A percentile compares a stretch with the other conserved stretches of the same genome.
Conservation (phyloP, 2,113 vertebrate genomes). For the Rhizomys pruinosus region DNA sequence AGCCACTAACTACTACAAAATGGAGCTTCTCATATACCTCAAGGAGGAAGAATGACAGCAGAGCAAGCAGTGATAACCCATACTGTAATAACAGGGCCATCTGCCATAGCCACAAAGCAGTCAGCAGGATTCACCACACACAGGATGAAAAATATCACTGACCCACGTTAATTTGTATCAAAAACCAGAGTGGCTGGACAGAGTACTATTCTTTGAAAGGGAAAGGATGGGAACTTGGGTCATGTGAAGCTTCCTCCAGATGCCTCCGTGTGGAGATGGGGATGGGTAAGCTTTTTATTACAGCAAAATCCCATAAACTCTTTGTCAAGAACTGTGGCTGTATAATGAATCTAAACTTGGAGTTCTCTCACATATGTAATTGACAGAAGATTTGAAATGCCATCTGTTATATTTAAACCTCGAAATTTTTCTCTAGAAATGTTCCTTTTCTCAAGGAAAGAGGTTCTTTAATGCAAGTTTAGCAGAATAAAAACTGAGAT, state of each 20-base stretch:
- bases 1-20: neutral
- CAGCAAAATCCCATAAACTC: conserved; percentile 22
- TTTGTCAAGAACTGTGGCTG: conserved; percentile 55
- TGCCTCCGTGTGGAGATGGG: neutral
- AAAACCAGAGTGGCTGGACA: neutral
- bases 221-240: neutral
- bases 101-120: neutral
- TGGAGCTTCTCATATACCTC: neutral
- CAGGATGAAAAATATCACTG: neutral
- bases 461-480: conserved; percentile 42
- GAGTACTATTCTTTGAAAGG: neutral
- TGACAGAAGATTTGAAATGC: conserved; percentile 69
- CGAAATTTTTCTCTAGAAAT: conserved; percentile 67
- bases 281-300: neutral
- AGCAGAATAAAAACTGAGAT: conserved; percentile 59
- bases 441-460: conserved; percentile 61
- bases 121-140: neutral
- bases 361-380: conserved; percentile 65
- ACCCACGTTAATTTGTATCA: neutral
- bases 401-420: conserved; percentile 75
- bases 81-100: neutral
- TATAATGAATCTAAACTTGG: conserved; percentile 68
- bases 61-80: neutral
- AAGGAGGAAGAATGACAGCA: conserved; percentile 4
- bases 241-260: conserved; percentile 27